These are phyloP conservation scores for Scomberomorus guttatus DNA, from an alignment of 2,797 vertebrate species.

Conservation along the genomic window DNA sequence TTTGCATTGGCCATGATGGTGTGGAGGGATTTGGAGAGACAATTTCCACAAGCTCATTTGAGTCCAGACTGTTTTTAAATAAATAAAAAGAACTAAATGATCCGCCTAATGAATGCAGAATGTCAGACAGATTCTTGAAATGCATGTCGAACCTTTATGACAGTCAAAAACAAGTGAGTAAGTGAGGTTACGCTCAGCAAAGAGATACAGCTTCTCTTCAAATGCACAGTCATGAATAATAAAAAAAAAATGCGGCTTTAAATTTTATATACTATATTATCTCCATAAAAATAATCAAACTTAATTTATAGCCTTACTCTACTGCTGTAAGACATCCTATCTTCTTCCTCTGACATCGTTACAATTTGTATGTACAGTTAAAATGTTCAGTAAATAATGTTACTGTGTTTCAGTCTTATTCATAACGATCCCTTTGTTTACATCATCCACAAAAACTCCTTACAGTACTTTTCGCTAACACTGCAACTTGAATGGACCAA, in stretches of 20 bases:
- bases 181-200: slow-evolving; percentile 70
- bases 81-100: slow-evolving; percentile 70
- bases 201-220: slow-evolving; percentile 58
- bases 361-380: slow-evolving; percentile 77
- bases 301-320: slow-evolving; percentile 80
- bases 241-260: slow-evolving; percentile 43
- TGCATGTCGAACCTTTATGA: slow-evolving; percentile 38
- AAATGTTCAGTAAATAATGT: slow-evolving; percentile 77
- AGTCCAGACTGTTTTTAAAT: slow-evolving; percentile 63
- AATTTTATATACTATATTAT: slow-evolving; percentile 81
- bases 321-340: slow-evolving; percentile 64
- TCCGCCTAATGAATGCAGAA: slow-evolving; percentile 63
- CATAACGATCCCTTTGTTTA: slow-evolving; percentile 82
- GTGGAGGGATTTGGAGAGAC: slow-evolving; percentile 23
- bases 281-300: slow-evolving; percentile 81
- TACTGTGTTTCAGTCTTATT: slow-evolving; percentile 69
- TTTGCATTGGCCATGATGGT: slow-evolving; percentile 40
- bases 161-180: slow-evolving; percentile 53
- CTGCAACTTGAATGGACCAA: slow-evolving; percentile 64
- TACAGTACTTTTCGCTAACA: slow-evolving; percentile 79
- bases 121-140: slow-evolving; percentile 52
- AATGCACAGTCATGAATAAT: slow-evolving; percentile 76
- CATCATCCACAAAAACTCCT: slow-evolving; percentile 54
- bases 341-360: slow-evolving; percentile 58
- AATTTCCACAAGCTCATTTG: slow-evolving; percentile 46